These are phyloP conservation scores for Phoxinus phoxinus DNA, from an alignment of 2,113 vertebrate species.

Conservation along the genomic window DNA sequence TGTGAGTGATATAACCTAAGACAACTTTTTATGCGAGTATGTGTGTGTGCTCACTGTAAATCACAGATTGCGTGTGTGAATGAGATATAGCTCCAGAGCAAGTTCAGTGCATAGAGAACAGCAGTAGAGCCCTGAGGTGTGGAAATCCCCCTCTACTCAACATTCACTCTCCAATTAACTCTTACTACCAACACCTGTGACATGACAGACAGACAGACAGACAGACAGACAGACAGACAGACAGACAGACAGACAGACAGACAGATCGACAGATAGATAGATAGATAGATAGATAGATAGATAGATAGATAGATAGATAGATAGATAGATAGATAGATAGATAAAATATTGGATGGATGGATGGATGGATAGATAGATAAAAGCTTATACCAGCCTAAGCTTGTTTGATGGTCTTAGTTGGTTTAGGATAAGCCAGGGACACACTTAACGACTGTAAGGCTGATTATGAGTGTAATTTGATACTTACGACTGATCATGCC, in stretches of 20 bases:
- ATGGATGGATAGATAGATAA: not conserved
- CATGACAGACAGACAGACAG: not conserved
- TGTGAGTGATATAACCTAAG: conserved; percentile 37
- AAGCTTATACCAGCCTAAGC: not conserved
- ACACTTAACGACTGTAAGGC: no score
- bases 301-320: not conserved
- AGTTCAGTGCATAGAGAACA: conserved; percentile 76
- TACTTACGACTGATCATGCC: no score
- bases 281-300: not conserved
- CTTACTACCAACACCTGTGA: conserved; percentile 64
- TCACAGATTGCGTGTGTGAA: conserved; percentile 21
- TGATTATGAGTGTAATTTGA: no score
- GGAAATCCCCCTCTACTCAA: conserved; percentile 86
- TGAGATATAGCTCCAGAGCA: conserved; percentile 45
- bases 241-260: not conserved
- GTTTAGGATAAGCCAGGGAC: not conserved
- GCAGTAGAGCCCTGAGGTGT: conserved; percentile 75
- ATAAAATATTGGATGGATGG: not conserved
- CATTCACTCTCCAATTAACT: conserved; percentile 74
- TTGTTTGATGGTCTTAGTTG: not conserved
- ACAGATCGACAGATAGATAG: not conserved
- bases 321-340: not conserved
- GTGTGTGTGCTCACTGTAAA: conserved; percentile 58
- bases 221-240: not conserved
- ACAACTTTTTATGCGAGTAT: conserved; percentile 62